Evolutionary conservation across 2,797 vertebrate genomes (phyloP), one percentile per base, ranked within the genome.

Genomic region (Pogoniulus pusillus): DNA sequence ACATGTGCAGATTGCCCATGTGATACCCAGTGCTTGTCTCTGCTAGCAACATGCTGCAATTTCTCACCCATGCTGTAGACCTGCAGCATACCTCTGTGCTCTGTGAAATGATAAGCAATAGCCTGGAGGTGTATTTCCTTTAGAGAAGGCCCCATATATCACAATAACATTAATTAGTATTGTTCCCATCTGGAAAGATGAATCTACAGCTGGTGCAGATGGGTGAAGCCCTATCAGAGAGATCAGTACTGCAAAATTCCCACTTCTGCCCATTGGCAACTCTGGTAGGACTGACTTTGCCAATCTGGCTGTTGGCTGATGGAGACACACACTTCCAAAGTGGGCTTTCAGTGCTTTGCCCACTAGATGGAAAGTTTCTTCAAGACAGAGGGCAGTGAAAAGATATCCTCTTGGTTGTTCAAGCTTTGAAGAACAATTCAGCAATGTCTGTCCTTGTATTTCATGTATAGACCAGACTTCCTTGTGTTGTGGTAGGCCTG

Each of bases 1-100:
- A 13, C 37, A 81, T n/a, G 2, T 24, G 19, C 0, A 0, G 17
- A 27, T 53, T 23, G 16, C 35, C 8, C 9, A 2, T 16, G 19
- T 1, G 3, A 72, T 14, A 70, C 15, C 2, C 54, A 35, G 9
- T 0, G 0, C 18, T 82, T 26, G 20, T 17, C 34, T 66, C 54
- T 57, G 63, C 41, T 30, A 57, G 62, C 22, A 69, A 22, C 16
- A 30, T n/a, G 29, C 57, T 62, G 3, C 0, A 0, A 16, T 76
- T 83, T 90, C 65, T 82, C 47, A 57, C 30, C 34, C 18, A 45
- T 0, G 1, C 8, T 29, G 53, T 14, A n/a, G 59, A 82, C 68
- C 3, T 62, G 22, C 16, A 59, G 53, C 20, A 47, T 27, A 55
- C 2, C 4, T 12, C 27, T 66, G 12, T 37, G 26, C 37, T 74